phyloP scores from a whole-genome alignment of 2,113 vertebrate genomes.

The Hippopotamus amphibius region DNA sequence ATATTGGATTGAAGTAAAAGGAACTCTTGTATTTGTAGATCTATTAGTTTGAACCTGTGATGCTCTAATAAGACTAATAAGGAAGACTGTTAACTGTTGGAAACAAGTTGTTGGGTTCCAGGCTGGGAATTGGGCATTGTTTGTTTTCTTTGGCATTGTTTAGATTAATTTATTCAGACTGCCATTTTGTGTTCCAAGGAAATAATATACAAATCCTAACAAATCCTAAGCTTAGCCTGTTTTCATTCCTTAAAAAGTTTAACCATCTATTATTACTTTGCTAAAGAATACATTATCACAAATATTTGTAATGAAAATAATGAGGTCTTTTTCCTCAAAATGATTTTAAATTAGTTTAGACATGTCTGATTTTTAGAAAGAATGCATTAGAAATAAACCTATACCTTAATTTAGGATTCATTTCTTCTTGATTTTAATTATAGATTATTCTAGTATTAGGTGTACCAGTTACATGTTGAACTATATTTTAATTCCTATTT shows the following conservation, averaged over 20 bases:
- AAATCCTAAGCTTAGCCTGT: not conserved
- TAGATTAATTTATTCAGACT: not conserved
- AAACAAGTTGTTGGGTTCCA: not conserved
- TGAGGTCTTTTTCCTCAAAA: not conserved
- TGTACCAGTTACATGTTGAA: not conserved
- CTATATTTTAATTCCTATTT: constrained; percentile 22
- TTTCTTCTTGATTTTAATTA: not conserved
- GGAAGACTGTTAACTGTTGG: not conserved
- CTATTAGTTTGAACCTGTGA: not conserved
- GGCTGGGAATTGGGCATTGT: not conserved
- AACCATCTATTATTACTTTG: not conserved
- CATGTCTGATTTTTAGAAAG: constrained; percentile 37
- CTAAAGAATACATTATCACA: constrained; percentile 28
- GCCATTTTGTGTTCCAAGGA: not conserved
- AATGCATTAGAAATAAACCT: not conserved
- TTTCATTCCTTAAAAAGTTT: not conserved
- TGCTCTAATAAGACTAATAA: not conserved
- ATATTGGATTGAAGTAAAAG: constrained; percentile 40
- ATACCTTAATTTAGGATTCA: not conserved
- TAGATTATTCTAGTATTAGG: not conserved
- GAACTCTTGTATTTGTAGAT: not conserved
- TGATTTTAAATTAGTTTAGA: constrained; percentile 48
- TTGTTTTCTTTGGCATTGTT: not conserved
- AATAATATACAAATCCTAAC: not conserved
- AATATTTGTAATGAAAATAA: constrained; percentile 4